These are phyloP conservation scores for Plectrocnemia conspersa DNA, from an alignment of 1,140 invertebrate genomes.

Conservation along the genomic window DNA sequence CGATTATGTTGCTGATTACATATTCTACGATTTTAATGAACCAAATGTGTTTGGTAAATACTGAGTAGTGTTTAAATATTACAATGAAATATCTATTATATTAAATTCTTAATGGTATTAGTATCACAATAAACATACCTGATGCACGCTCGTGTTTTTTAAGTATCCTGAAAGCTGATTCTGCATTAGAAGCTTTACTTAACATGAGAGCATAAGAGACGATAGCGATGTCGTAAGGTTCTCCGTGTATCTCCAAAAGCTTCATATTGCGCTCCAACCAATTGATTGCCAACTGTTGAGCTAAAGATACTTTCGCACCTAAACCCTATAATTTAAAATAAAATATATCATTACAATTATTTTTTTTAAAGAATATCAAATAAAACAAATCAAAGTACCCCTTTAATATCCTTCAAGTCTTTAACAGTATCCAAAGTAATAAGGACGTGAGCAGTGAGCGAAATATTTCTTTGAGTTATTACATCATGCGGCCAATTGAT, in stretches of 20 bases:
- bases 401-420: conserved; percentile 78
- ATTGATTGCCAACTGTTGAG: conserved; percentile 63
- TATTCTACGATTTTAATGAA: not conserved
- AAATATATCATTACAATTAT: conserved; percentile 3
- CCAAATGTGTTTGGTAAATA: not conserved
- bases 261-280: conserved; percentile 85
- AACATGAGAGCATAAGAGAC: conserved; percentile 81
- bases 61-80: not conserved
- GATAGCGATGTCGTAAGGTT: conserved; percentile 81
- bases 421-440: conserved; percentile 78
- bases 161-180: conserved; percentile 75
- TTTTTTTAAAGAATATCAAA: conserved; percentile 8
- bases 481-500: conserved; percentile 48
- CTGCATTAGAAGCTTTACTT: conserved; percentile 72
- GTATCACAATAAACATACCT: conserved; percentile 44
- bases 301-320: conserved; percentile 65
- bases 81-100: not conserved
- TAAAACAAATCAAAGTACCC: conserved; percentile 38
- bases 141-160: conserved; percentile 59
- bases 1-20: not conserved
- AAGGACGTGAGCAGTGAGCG: conserved; percentile 83
- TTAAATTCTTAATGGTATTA: conserved; percentile 2
- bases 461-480: conserved; percentile 70
- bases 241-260: conserved; percentile 62
- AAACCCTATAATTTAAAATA: conserved; percentile 51